phyloP scores from a whole-genome alignment of 2,113 vertebrate species.

The Oenanthe oenanthe region DNA sequence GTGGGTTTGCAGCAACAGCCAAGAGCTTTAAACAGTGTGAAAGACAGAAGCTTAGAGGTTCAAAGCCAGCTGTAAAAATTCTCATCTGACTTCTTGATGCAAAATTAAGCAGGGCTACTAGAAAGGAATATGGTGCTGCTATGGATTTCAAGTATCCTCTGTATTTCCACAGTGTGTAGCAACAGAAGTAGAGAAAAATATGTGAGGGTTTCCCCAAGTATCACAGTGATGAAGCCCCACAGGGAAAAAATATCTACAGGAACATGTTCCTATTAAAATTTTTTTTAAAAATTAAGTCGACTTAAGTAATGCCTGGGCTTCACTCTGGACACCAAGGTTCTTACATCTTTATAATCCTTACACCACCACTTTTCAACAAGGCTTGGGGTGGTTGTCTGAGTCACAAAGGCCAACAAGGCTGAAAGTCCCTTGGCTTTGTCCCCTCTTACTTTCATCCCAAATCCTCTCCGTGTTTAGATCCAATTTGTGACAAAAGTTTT shows the following conservation, averaged over 20 bases:
- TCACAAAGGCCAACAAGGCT: background rate
- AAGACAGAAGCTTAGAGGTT: background rate
- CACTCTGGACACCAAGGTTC: background rate
- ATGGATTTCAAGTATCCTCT: background rate
- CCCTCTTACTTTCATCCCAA: background rate
- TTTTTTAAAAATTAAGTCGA: rapidly evolving
- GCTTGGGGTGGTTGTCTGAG: background rate
- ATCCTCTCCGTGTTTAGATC: background rate
- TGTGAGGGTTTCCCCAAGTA: background rate
- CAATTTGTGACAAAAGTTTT: background rate
- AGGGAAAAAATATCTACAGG: background rate
- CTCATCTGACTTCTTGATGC: background rate
- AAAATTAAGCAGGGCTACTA: background rate
- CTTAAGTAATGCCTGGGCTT: background rate
- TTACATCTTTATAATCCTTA: background rate
- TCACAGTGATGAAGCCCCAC: background rate
- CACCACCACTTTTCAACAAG: background rate
- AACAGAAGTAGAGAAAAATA: background rate
- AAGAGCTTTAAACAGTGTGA: background rate
- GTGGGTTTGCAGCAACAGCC: background rate
- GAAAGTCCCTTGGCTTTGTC: background rate
- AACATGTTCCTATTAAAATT: background rate
- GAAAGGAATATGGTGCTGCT: background rate
- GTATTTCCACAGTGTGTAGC: background rate
- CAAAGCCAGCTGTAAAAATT: conserved; percentile 29